These are phyloP conservation scores for Ellobius talpinus DNA, from an alignment of 2,113 vertebrate species.

Conservation along the genomic window DNA sequence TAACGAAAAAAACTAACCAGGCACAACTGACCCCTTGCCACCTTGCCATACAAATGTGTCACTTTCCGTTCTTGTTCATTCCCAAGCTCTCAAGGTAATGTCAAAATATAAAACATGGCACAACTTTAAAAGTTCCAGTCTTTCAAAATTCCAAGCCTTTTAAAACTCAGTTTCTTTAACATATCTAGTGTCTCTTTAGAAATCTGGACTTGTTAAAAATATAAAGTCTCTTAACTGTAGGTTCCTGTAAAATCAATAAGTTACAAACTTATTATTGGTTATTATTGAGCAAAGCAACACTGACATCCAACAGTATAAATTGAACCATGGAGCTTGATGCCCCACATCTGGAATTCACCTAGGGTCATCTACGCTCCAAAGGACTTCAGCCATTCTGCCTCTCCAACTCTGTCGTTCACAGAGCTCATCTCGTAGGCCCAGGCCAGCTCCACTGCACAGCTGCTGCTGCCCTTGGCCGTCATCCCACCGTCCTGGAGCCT, in stretches of 20 bases:
- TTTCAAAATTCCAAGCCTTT: background rate
- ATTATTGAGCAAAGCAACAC: background rate
- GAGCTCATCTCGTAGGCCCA: background rate
- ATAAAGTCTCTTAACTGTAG: background rate
- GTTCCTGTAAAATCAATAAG: background rate
- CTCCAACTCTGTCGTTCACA: background rate
- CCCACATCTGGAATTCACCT: background rate
- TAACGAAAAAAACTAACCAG: background rate
- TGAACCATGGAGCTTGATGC: background rate
- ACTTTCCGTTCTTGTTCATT: background rate
- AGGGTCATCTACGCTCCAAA: background rate
- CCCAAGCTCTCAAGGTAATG: background rate
- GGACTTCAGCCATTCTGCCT: background rate
- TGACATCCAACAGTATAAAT: background rate
- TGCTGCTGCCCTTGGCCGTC: background rate
- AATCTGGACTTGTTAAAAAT: background rate
- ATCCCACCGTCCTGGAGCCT: background rate
- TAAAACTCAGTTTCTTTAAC: background rate
- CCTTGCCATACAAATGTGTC: background rate
- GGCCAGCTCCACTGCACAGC: background rate
- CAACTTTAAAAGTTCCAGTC: background rate
- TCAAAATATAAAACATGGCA: background rate
- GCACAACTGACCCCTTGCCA: no score
- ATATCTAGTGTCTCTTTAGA: background rate
- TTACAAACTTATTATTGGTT: background rate